Evolutionary conservation across 2,113 vertebrate species (phyloP), one percentile per base, ranked within the genome.

Genomic region (Saccopteryx bilineata): DNA sequence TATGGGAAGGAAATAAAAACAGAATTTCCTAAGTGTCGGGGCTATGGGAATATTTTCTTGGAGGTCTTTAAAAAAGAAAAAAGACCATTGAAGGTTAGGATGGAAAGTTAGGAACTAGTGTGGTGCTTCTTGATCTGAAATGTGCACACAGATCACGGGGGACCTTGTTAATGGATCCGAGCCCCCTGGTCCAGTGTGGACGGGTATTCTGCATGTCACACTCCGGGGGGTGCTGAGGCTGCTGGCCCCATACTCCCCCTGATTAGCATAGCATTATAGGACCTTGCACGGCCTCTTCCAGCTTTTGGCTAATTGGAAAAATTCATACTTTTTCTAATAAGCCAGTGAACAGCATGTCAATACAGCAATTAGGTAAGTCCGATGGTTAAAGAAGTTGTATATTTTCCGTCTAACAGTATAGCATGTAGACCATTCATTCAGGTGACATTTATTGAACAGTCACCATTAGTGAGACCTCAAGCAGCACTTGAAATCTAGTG

Each of bases 281-380:
- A 28, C 52, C 11, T n/a, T 24, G 48, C 18, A 10, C 39, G 63
- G 33, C 3, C 60, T 93, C 92, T 80, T 61, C 48, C 56, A 87
- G 46, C 48, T 83, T 75, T 61, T 65, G 48, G 13, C 76, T 31
- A 52, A 33, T 19, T 91, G 74, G 72, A 31, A 79, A 92, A 89
- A 39, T 7, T 5, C 52, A 0, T 60, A 31, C 31, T 65, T 74
- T 93, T 85, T 9, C 80, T 76, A 46, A 56, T 33, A 46, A 92
- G 61, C 71, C 28, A 7, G 60, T 84, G 76, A 90, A 61, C 61
- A 63, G 52, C 48, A 21, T 23, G 48, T 74, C 86, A 69, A 0
- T 63, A 28, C 33, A 69, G 86, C 60, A n/a, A 28, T 74, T 81
- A 76, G 69, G 60, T 58, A 61, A 94, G n/a, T 48, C 56, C 81